A percentile compares a stretch with the other conserved stretches of the same genome.
Evolutionary conservation across 2,888 invertebrate species (phyloP).

Genomic region (Escarpia spicata): DNA sequence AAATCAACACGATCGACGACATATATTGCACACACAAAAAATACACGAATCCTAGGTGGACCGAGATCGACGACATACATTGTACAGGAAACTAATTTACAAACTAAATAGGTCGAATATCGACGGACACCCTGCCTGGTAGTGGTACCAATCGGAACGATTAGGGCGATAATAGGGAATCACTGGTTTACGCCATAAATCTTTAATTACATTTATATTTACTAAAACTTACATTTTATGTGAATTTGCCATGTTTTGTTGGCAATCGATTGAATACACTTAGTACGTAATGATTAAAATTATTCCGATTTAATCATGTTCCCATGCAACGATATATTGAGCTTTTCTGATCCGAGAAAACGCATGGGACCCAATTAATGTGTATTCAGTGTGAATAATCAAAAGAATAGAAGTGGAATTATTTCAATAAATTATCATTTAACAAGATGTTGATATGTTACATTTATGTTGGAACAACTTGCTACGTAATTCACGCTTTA

Average conservation of each 20-base stretch:
- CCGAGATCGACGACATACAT: no score
- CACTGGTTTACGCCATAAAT: not conserved
- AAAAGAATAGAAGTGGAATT: not conserved
- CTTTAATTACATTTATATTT: not conserved
- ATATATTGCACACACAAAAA: no score
- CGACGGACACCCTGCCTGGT: not conserved
- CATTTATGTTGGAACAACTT: not conserved
- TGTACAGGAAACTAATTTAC: no score
- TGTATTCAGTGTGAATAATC: not conserved
- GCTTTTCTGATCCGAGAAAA: not conserved
- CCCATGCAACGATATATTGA: not conserved
- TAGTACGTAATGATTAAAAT: not conserved
- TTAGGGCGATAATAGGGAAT: not conserved
- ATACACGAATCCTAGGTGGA: no score
- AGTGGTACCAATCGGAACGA: not conserved
- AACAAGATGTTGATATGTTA: not conserved
- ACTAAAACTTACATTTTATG: not conserved
- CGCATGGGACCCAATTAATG: not conserved
- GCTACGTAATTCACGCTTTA: not conserved
- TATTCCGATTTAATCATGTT: not conserved
- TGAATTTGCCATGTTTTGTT: not conserved
- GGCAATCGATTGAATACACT: not conserved
- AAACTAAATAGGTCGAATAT: not conserved
- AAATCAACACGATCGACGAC: no score
- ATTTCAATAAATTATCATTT: not conserved